Evolutionary conservation across 2,113 vertebrate species (phyloP), one percentile per base, ranked within the genome.

Genomic region (Sinocyclocheilus grahami): DNA sequence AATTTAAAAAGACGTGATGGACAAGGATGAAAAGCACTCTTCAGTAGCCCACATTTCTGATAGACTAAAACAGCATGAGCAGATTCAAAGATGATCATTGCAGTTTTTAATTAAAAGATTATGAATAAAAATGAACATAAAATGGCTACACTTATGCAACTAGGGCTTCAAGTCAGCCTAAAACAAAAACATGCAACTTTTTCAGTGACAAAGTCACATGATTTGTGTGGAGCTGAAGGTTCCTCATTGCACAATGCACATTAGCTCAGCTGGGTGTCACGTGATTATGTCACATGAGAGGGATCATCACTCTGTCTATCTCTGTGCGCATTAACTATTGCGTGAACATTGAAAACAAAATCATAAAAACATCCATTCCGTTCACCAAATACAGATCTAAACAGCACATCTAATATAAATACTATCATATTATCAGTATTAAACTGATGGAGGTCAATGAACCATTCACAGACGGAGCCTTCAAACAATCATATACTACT

Each of bases 261-360:
- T 46, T 51, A 60, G 8, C 60, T 80, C 42, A 78, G 72, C 53
- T 86, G 82, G 55, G 65, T 69, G 22, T 91, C 94, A 95, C 91
- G 92, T 95, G 94, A 94, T 22, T 3, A 30, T 6, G 79, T 95
- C 94, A 95, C 92, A 91, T 95, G 94, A 92, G 55, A 24, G 18
- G 20, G 37, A 83, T 87, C 86, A 88, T 83, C 86, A 24, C 82
- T 58, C 86, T 86, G 83, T 62, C 20, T 22, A 20, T 81, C 11
- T 13, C 46, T 13, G 1, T 39, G 0, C 74, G 55, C 24, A 53
- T n/a, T 72, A n/a, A 1, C 2, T 3, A 22, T 4, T 58, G 30
- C 20, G 30, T 22, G 30, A 33, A 16, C 39, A 72, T 22, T 14
- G 14, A 53, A 82, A 48, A 37, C 6, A 8, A 72, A 80, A 63